These are phyloP conservation scores for Calcarius lapponicus DNA, from an alignment of 2,797 vertebrate species.

Conservation along the genomic window DNA sequence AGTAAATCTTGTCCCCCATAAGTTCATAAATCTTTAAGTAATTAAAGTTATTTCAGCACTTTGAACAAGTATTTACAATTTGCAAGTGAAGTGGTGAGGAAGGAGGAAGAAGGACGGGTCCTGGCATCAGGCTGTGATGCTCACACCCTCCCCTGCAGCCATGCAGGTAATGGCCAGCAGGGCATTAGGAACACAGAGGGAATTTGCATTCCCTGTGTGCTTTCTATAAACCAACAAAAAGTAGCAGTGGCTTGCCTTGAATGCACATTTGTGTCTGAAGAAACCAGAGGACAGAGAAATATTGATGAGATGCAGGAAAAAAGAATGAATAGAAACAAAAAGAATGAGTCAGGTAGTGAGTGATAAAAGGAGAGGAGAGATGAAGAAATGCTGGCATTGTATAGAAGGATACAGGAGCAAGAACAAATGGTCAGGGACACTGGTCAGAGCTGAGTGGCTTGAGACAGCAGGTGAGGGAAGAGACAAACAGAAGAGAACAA, in stretches of 20 bases:
- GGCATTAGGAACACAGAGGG: background rate
- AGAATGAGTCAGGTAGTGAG: background rate
- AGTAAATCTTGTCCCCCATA: too few species aligned
- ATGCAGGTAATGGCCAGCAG: background rate
- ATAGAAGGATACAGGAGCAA: background rate
- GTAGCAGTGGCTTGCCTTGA: background rate
- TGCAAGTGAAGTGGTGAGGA: background rate
- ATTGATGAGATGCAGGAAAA: background rate
- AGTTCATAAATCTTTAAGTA: background rate
- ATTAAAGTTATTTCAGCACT: background rate
- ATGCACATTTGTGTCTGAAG: background rate
- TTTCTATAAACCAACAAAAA: background rate
- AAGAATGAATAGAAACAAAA: background rate
- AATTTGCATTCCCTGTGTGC: background rate
- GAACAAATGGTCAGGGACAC: background rate
- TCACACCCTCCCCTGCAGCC: background rate
- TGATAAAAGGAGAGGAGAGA: background rate
- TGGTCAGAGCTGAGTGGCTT: background rate
- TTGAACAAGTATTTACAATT: background rate
- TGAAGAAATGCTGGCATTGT: background rate
- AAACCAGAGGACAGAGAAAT: background rate
- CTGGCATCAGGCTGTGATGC: background rate
- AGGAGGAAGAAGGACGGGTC: background rate
- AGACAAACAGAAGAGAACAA: background rate
- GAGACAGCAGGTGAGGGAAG: background rate